A percentile compares a stretch with the other conserved stretches of the same genome.
These are phyloP conservation scores for Drosophila cracens DNA, from an alignment of 2,888 invertebrate species.

Conservation along the genomic window DNA sequence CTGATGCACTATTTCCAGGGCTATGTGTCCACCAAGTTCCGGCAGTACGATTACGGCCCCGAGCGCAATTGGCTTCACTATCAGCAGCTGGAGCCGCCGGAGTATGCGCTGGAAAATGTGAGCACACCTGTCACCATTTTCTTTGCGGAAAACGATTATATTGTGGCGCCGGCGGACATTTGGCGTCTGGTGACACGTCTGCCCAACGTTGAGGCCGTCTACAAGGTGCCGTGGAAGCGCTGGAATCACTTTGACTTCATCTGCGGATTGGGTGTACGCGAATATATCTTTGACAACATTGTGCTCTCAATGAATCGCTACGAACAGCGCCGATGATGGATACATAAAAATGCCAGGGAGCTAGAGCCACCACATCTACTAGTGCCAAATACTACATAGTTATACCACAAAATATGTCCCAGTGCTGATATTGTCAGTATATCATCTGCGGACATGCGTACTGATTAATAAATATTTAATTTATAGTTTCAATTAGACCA, in stretches of 20 bases:
- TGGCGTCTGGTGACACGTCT: constrained; percentile 78
- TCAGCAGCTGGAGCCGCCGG: constrained; percentile 81
- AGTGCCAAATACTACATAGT: constrained; percentile 73
- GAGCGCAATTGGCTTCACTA: constrained; percentile 80
- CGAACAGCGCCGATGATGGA: constrained; percentile 63
- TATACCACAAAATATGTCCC: constrained; percentile 56
- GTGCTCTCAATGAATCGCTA: constrained; percentile 78
- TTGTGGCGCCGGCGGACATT: constrained; percentile 83
- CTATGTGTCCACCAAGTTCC: constrained; percentile 83
- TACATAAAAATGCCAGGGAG: constrained; percentile 24
- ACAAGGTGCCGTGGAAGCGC: constrained; percentile 83
- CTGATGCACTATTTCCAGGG: constrained; percentile 84
- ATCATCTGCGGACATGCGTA: constrained; percentile 57
- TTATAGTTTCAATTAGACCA: constrained; percentile 45
- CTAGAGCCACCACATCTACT: constrained; percentile 60
- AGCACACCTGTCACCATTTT: constrained; percentile 81
- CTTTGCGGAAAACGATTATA: constrained; percentile 83
- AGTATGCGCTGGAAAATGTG: constrained; percentile 80
- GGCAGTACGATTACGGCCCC: constrained; percentile 83
- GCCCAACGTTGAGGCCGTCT: constrained; percentile 76
- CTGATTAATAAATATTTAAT: constrained; percentile 75
- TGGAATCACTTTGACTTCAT: constrained; percentile 84
- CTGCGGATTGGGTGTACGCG: constrained; percentile 82
- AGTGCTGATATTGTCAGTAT: constrained; percentile 30
- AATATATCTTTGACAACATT: constrained; percentile 83